phyloP scores from a whole-genome alignment of 2,113 vertebrate genomes.

The Lutjanus erythropterus region DNA sequence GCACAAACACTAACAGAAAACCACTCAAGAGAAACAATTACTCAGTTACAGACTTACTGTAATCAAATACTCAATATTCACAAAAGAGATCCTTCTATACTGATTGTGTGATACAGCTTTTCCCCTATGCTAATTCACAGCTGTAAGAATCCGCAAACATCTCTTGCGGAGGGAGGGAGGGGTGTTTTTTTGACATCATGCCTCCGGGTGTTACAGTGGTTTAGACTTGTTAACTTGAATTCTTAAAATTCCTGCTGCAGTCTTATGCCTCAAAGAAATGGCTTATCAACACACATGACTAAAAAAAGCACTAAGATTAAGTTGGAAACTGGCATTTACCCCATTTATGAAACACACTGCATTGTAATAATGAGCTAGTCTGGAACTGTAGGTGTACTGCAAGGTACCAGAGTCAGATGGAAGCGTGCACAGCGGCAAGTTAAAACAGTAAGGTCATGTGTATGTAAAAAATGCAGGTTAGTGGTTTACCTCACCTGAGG shows the following conservation, averaged over 20 bases:
- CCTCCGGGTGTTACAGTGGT: slow-evolving; percentile 75
- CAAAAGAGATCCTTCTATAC: not conserved
- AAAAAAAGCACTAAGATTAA: slow-evolving; percentile 66
- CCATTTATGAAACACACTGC: slow-evolving; percentile 23
- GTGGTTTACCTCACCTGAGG: not conserved
- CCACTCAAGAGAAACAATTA: not conserved
- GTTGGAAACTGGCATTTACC: slow-evolving; percentile 43
- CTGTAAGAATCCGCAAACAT: slow-evolving; percentile 24
- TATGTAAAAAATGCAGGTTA: not conserved
- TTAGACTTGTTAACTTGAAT: slow-evolving; percentile 82
- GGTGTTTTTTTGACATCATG: slow-evolving; percentile 51
- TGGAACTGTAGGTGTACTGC: slow-evolving; percentile 4
- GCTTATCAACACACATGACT: slow-evolving; percentile 79
- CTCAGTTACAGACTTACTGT: not conserved
- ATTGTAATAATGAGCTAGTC: slow-evolving; percentile 22
- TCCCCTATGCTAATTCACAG: slow-evolving; percentile 16
- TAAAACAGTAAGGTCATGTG: not conserved
- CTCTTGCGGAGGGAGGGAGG: not conserved
- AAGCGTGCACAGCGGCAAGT: slow-evolving; percentile 7
- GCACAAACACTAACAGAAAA: not conserved
- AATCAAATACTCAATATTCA: not conserved
- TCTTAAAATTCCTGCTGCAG: slow-evolving; percentile 75
- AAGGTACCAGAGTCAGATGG: slow-evolving; percentile 30
- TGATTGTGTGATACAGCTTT: not conserved
- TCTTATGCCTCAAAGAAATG: slow-evolving; percentile 70